Base-by-base conservation (phyloP, 1,140 invertebrate species). In the Trissolcus basalis region DNA sequence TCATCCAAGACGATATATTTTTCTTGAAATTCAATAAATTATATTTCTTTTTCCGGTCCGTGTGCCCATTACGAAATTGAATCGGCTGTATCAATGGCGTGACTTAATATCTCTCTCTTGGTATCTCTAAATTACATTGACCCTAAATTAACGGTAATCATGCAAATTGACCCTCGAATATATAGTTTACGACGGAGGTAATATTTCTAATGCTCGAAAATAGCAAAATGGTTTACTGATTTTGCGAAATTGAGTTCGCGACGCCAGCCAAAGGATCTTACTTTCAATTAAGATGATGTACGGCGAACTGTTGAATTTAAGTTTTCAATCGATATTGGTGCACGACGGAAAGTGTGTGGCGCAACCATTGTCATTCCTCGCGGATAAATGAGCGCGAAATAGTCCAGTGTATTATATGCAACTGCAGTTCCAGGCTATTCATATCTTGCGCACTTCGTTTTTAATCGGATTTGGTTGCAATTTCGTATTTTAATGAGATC, bases 401-500 rank as follows among this genome's bases (percentile, higher is more conserved):
- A 39, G 47, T 19, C 39, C 4, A 36, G 39, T 59, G 44, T 45
- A 53, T 59, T 1, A 53, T 53, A 39, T 15, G 45, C 59, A 68
- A 58, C 41, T 43, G 48, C 11, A 47, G 43, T 27, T 68, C 45
- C 61, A 35, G 51, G 53, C 55, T 56, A 51, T 56, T 61, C 51
- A 13, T 9, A 36, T 61, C 61, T 61, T 63, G 53, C 12, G 2
- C 41, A 45, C 14, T 53, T 45, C 53, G 53, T 64, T 53, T 54
- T 64, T 60, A 64, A 71, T 64, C 47, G 50, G 35, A 55, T 71
- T 71, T 55, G 59, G 15, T 27, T 16, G 68, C 35, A 64, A 71
- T 64, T 72, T 59, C 48, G 54, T 47, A 47, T 45, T 72, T 72
- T 72, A 72, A 72, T 59, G 69, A 59, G 60, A 64, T 64, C 51